A percentile compares a stretch with the other conserved stretches of the same genome.
These are phyloP conservation scores for Dendroctonus valens DNA, from an alignment of 1,140 invertebrate species.

Conservation along the genomic window DNA sequence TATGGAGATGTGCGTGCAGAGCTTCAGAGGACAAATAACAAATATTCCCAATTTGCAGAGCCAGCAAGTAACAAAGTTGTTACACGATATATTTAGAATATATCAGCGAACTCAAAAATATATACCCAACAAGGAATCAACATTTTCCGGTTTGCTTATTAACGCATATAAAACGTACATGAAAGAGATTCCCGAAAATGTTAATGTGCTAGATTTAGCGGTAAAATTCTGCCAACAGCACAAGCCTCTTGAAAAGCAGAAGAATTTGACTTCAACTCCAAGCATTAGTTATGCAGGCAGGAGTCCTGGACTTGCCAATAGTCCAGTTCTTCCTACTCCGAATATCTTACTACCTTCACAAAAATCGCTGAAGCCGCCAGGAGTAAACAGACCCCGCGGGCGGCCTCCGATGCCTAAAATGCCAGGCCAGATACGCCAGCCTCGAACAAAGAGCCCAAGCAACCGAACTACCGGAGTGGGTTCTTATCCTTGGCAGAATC, in stretches of 20 bases:
- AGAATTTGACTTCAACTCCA: background rate
- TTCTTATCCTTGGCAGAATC: slow-evolving; percentile 39
- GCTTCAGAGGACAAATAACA: slow-evolving; percentile 54
- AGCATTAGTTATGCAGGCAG: slow-evolving; percentile 16
- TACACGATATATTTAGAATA: slow-evolving; percentile 63
- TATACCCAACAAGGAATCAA: slow-evolving; percentile 55
- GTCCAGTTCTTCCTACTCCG: slow-evolving; percentile 41
- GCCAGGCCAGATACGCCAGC: slow-evolving; percentile 36
- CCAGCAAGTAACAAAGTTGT: slow-evolving; percentile 45
- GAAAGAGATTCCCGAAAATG: slow-evolving; percentile 47
- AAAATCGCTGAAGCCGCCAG: slow-evolving; percentile 40
- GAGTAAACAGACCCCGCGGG: slow-evolving; percentile 44
- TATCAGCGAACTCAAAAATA: slow-evolving; percentile 62
- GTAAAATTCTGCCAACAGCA: slow-evolving; percentile 51
- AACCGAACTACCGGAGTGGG: slow-evolving; percentile 11
- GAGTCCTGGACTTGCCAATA: slow-evolving; percentile 22
- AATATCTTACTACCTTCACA: slow-evolving; percentile 26
- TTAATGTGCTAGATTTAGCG: slow-evolving; percentile 50
- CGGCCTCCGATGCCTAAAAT: slow-evolving; percentile 46
- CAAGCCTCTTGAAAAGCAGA: slow-evolving; percentile 42
- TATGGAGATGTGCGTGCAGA: slow-evolving; percentile 65
- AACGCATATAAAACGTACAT: slow-evolving; percentile 61
- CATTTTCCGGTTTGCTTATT: slow-evolving; percentile 58
- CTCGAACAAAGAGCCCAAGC: slow-evolving; percentile 36
- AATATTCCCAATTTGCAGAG: slow-evolving; percentile 40